Percentiles rank a stretch among this genome's conserved stretches.
Evolutionary conservation across 2,888 invertebrate genomes (phyloP).

Genomic region (Melieria crassipennis): DNA sequence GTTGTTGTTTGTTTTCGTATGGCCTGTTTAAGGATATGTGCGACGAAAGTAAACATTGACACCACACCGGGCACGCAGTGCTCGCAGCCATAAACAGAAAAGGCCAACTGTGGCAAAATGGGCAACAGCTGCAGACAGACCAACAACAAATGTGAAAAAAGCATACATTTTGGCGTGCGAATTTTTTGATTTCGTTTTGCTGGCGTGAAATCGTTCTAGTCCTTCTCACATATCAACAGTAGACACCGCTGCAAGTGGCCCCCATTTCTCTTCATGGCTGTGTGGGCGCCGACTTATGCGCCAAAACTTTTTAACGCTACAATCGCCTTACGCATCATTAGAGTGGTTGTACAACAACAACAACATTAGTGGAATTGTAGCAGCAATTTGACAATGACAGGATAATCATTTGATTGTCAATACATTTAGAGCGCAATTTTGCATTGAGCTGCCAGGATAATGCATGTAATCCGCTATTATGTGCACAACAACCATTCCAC

Average conservation of each 20-base stretch:
- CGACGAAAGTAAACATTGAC: neutral
- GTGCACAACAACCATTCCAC: slow-evolving; percentile 18
- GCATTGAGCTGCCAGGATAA: slow-evolving; percentile 53
- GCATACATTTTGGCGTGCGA: slow-evolving; percentile 3
- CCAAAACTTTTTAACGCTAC: no score
- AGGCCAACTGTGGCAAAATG: neutral
- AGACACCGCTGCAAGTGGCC: no score
- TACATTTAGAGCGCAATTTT: slow-evolving; percentile 32
- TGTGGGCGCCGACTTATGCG: no score
- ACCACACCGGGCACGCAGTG: neutral
- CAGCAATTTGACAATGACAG: slow-evolving; percentile 38
- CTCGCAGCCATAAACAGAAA: neutral
- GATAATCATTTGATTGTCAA: slow-evolving; percentile 52
- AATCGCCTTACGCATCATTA: slow-evolving; percentile 10
- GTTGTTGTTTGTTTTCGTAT: slow-evolving; percentile 37
- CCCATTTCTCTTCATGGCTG: no score
- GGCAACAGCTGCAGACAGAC: neutral
- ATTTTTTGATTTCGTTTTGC: neutral
- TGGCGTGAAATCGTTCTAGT: neutral
- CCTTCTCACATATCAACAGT: no score
- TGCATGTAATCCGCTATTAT: slow-evolving; percentile 64
- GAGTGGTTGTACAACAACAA: neutral
- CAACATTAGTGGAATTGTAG: slow-evolving; percentile 3
- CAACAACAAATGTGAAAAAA: neutral
- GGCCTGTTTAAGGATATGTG: slow-evolving; percentile 38